Conservation (phyloP, 2,113 vertebrate genomes). For the Odocoileus virginianus region DNA sequence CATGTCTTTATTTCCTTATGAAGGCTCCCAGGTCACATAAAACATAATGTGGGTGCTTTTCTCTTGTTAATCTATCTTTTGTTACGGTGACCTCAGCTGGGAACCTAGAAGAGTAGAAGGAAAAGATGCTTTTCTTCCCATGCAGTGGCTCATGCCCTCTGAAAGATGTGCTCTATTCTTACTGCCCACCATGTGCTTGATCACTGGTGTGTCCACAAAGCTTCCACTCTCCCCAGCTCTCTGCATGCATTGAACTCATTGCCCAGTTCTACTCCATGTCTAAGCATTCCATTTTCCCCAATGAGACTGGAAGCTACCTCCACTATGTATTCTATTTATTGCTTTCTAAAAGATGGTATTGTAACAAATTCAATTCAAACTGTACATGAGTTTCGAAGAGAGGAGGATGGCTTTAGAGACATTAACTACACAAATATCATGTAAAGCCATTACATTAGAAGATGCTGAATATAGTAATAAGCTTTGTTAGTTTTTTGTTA, state of each 20-base stretch:
- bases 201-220: not conserved
- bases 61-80: not conserved
- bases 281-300: not conserved
- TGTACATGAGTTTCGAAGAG: not conserved
- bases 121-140: not conserved
- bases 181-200: not conserved
- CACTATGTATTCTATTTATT: not conserved
- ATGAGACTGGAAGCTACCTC: not conserved
- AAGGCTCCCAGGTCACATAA: not conserved
- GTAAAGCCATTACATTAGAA: not conserved
- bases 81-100: not conserved
- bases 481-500: not conserved
- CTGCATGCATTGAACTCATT: accelerated
- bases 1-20: not conserved
- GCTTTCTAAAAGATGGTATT: not conserved
- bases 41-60: not conserved
- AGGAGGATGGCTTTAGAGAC: not conserved
- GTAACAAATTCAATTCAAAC: not conserved
- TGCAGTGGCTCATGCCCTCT: not conserved
- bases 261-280: not conserved
- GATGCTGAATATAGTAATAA: not conserved
- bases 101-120: not conserved
- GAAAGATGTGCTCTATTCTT: not conserved
- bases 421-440: not conserved
- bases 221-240: not conserved